Percentiles rank a stretch among this genome's conserved stretches.
Conservation (phyloP, 64 coral and sea anemone genomes). For the Dendronephthya gigantea region DNA sequence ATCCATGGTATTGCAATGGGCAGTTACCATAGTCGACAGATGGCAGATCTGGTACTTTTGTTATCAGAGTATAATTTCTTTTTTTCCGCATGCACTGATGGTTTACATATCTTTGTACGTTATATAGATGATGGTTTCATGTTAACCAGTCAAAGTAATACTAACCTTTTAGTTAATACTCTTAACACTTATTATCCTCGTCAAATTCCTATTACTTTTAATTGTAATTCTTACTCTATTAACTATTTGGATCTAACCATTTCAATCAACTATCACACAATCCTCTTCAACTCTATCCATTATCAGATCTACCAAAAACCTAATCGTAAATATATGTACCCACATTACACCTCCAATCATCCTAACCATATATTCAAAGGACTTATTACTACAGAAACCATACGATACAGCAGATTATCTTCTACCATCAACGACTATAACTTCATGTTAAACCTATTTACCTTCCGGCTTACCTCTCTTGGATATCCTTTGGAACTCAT, state of each 20-base stretch:
- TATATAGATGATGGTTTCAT: neutral
- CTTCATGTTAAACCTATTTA: conserved; percentile 2
- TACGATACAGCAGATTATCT: conserved; percentile 6
- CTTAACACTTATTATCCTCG: neutral
- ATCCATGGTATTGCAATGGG: conserved; percentile 2
- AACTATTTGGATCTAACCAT: conserved; percentile 7
- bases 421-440: conserved; percentile 13
- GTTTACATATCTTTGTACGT: neutral
- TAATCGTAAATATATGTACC: conserved; percentile 41
- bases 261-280: conserved; percentile 3
- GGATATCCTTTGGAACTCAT: conserved; percentile 6
- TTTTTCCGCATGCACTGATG: neutral
- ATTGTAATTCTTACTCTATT: neutral
- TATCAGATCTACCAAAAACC: conserved; percentile 22
- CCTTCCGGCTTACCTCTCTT: neutral
- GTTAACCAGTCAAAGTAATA: neutral
- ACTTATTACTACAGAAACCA: neutral
- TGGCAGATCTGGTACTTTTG: conserved; percentile 18
- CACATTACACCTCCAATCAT: conserved; percentile 29
- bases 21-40: conserved; percentile 3
- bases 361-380: conserved; percentile 22
- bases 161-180: neutral
- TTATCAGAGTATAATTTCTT: conserved; percentile 22
- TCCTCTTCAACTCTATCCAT: neutral
- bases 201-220: conserved; percentile 36